Percentiles rank a stretch among this genome's conserved stretches.
phyloP scores from a whole-genome alignment of 2,797 vertebrate species.

The Lates japonicus region DNA sequence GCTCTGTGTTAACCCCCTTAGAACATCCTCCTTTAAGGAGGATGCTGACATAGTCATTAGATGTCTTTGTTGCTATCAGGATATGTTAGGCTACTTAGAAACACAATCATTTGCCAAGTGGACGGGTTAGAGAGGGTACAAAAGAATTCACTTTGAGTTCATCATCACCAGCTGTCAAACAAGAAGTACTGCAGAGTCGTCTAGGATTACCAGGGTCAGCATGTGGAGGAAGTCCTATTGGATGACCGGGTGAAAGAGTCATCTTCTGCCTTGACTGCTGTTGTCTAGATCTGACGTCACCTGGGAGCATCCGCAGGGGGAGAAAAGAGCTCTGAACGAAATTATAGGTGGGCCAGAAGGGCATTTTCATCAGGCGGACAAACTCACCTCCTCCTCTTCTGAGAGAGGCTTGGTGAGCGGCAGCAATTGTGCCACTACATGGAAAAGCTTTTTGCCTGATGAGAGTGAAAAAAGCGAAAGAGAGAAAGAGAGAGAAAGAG shows the following conservation, averaged over 20 bases:
- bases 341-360: conserved; percentile 63
- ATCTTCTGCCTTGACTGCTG: conserved; percentile 34
- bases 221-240: conserved; percentile 28
- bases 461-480: conserved; percentile 43
- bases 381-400: conserved; percentile 45
- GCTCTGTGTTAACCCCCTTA: not conserved
- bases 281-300: conserved; percentile 36
- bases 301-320: conserved; percentile 16
- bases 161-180: conserved; percentile 30
- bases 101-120: not conserved
- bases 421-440: conserved; percentile 56
- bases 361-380: conserved; percentile 64
- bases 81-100: not conserved
- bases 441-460: conserved; percentile 81
- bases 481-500: conserved; percentile 12
- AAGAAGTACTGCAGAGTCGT: conserved; percentile 24
- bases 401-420: conserved; percentile 41
- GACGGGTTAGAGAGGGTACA: conserved; percentile 1
- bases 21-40: too few species aligned
- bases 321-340: conserved; percentile 29
- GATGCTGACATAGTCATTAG: not conserved
- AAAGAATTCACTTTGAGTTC: conserved; percentile 13
- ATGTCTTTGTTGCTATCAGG: not conserved
- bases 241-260: conserved; percentile 43
- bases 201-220: conserved; percentile 43